Evolutionary conservation across 2,888 invertebrate species (phyloP).

Genomic region (Pristionchus mayeri): DNA sequence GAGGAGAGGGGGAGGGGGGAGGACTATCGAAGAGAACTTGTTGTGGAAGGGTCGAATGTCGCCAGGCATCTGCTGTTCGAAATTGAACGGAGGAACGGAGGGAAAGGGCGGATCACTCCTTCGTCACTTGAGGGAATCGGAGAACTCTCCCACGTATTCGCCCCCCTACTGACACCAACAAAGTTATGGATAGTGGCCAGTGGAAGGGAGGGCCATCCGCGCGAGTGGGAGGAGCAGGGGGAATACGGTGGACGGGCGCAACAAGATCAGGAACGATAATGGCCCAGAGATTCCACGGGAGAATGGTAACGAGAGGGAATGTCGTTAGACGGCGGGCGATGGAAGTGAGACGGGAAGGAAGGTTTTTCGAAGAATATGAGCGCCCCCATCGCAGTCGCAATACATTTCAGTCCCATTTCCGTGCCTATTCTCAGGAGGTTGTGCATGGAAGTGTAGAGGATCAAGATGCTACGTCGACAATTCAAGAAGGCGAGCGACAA

Average conservation of each 20-base stretch:
- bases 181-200: conserved; percentile 7
- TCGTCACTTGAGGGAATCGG: background rate
- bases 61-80: background rate
- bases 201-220: background rate
- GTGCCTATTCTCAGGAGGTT: background rate
- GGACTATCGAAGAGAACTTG: background rate
- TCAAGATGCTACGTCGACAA: background rate
- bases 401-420: conserved; percentile 16
- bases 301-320: conserved; percentile 34
- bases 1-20: background rate
- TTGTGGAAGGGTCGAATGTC: background rate
- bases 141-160: background rate
- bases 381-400: background rate
- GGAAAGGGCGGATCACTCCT: background rate
- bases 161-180: background rate
- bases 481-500: background rate
- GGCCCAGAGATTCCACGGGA: background rate
- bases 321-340: conserved; percentile 28
- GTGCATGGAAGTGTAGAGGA: background rate
- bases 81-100: background rate
- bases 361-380: background rate
- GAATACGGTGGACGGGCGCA: background rate
- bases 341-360: background rate
- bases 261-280: conserved; percentile 24
- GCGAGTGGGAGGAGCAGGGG: background rate